Evolutionary conservation across 2,888 invertebrate species (phyloP).

Genomic region (Himalopsyche anomala): DNA sequence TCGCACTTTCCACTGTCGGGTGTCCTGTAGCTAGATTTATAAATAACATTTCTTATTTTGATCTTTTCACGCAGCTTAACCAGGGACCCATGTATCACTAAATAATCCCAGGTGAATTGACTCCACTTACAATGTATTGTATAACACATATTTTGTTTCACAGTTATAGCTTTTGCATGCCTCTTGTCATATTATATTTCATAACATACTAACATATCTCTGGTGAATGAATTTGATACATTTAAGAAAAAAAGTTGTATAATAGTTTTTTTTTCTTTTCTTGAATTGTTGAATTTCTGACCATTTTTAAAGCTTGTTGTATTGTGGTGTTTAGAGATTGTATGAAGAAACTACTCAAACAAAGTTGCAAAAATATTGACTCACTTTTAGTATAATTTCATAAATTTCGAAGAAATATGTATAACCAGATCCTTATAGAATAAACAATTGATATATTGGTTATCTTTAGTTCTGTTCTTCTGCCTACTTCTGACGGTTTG

Average conservation of each 20-base stretch:
- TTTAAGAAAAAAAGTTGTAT: too few relatives aligned
- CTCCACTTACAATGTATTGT: slow-evolving; percentile 56
- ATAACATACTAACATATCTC: too few relatives aligned
- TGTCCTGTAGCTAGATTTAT: slow-evolving; percentile 63
- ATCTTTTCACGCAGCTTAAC: slow-evolving; percentile 79
- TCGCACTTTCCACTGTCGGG: background rate
- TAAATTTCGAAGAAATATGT: too few relatives aligned
- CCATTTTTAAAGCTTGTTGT: background rate
- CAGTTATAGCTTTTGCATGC: background rate
- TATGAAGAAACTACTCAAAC: too few relatives aligned
- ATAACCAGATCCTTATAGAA: too few relatives aligned
- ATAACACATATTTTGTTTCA: background rate
- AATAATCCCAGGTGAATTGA: slow-evolving; percentile 73
- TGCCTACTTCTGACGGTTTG: too few relatives aligned
- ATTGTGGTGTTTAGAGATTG: too few relatives aligned
- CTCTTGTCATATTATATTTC: background rate
- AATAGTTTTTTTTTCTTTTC: background rate
- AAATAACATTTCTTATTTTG: slow-evolving; percentile 68
- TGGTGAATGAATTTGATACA: too few relatives aligned
- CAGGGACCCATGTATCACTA: slow-evolving; percentile 79
- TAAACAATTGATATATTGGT: too few relatives aligned
- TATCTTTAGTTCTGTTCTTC: too few relatives aligned
- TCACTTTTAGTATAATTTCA: too few relatives aligned
- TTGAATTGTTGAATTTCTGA: background rate
- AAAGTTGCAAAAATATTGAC: too few relatives aligned